Evolutionary conservation across 1,140 invertebrate species (phyloP), one percentile per base, ranked within the genome.

Genomic region (Cherax destructor): DNA sequence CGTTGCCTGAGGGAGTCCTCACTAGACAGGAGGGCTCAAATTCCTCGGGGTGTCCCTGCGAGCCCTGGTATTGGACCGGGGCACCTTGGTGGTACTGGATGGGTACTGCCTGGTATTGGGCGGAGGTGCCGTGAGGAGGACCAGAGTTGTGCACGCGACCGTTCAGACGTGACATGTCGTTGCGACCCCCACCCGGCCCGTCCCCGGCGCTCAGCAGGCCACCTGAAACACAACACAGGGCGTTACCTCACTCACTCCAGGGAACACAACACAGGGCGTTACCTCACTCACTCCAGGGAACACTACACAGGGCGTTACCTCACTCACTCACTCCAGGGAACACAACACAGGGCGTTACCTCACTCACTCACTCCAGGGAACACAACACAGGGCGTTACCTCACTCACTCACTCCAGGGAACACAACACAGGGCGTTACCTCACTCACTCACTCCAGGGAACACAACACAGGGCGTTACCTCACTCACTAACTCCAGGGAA

Each of bases 1-100:
- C 88, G 80, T 90, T 90, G n/a, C 88, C 88, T 11, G 88, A 90
- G 69, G 88, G 88, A 9, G 88, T 90, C 81, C 88, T 83, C 79
- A 90, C 88, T 49, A 90, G 41, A 30, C 88, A 90, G 49, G 88
- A 90, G 50, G 88, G 80, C 81, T 90, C 88, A 74, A 83, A 90
- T 69, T 90, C 88, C 50, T 90, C 88, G 21, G 88, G 65, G 65
- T 90, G 88, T 61, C 65, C 65, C 80, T 90, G 88, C 6, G 88
- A 83, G 21, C 88, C 88, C 52, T 90, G 88, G 80, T 90, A 90
- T 80, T 90, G 88, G 24, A 90, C 80, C 13, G 88, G 88, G 88
- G 80, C 65, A 49, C 80, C 80, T 56, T 90, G 88, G 88, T 83
- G 80, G 88, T 90, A 90, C 88, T 90, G 88, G 50, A 59, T 88